Evolutionary conservation across 2,888 invertebrate genomes (phyloP).

Genomic region (Onthophagus sagittarius): DNA sequence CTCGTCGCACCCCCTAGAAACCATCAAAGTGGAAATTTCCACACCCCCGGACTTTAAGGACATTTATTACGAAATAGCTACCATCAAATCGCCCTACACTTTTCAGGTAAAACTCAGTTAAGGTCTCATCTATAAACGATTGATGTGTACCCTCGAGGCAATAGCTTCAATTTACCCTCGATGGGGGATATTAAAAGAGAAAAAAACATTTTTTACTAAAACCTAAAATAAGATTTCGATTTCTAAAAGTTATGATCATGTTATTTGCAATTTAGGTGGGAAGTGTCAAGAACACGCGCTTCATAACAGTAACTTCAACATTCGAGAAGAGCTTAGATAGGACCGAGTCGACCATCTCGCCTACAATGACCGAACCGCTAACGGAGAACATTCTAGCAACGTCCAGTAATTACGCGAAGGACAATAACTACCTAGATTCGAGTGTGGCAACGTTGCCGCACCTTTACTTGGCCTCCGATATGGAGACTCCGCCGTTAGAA

Average conservation of each 20-base stretch:
- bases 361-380: constrained; percentile 69
- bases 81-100: constrained; percentile 84
- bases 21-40: constrained; percentile 83
- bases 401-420: constrained; percentile 68
- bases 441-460: constrained; percentile 81
- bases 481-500: constrained; percentile 82
- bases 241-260: constrained; percentile 2
- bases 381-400: constrained; percentile 86
- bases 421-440: constrained; percentile 64
- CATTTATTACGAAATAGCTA: constrained; percentile 85
- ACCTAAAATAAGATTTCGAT: too few relatives aligned
- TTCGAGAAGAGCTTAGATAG: constrained; percentile 73
- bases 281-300: constrained; percentile 80
- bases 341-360: constrained; percentile 52
- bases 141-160: neutral
- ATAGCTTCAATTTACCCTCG: constrained; percentile 4
- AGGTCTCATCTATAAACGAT: neutral
- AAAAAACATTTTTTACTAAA: too few relatives aligned
- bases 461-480: constrained; percentile 69
- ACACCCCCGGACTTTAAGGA: constrained; percentile 83
- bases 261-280: constrained; percentile 62
- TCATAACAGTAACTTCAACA: constrained; percentile 83
- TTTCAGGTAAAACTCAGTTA: constrained; percentile 65
- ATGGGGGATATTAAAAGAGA: neutral
- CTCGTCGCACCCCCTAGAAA: constrained; percentile 64